Evolutionary conservation across 2,113 vertebrate genomes (phyloP).

Genomic region (Hyla sarda): DNA sequence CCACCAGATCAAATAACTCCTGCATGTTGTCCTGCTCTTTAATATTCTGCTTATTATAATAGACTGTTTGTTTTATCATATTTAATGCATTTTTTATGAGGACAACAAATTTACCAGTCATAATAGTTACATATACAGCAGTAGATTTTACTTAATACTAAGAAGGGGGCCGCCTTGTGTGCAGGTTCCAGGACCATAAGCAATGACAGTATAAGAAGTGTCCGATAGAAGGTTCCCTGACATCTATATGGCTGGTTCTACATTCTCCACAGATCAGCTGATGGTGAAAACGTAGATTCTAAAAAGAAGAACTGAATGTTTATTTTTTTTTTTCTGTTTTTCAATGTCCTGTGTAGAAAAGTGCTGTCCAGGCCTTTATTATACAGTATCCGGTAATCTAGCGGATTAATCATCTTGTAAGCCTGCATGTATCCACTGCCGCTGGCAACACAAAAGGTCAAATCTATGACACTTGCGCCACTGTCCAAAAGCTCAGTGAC

Average conservation of each 20-base stretch:
- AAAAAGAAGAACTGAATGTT: background rate
- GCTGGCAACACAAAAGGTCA: conserved; percentile 34
- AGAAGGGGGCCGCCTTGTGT: background rate
- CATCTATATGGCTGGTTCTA: background rate
- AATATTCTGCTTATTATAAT: too few species aligned
- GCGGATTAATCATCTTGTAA: conserved; percentile 19
- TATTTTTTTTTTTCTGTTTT: background rate
- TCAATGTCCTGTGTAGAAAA: background rate
- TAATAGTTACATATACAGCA: background rate
- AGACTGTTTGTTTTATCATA: too few species aligned
- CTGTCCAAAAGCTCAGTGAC: conserved; percentile 36
- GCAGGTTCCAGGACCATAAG: background rate
- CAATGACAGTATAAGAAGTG: background rate
- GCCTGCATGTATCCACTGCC: conserved; percentile 13
- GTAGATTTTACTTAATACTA: background rate
- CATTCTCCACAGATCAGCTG: background rate
- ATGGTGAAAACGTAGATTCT: background rate
- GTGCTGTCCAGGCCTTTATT: conserved; percentile 14
- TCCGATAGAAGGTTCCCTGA: background rate
- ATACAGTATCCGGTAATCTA: conserved; percentile 37
- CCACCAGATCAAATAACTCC: background rate
- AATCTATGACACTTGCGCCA: conserved; percentile 37
- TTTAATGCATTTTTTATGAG: too few species aligned
- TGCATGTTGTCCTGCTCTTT: too few species aligned
- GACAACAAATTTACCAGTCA: background rate